phyloP scores from a whole-genome alignment of 2,113 vertebrate species.

The Rhinogobius similis region DNA sequence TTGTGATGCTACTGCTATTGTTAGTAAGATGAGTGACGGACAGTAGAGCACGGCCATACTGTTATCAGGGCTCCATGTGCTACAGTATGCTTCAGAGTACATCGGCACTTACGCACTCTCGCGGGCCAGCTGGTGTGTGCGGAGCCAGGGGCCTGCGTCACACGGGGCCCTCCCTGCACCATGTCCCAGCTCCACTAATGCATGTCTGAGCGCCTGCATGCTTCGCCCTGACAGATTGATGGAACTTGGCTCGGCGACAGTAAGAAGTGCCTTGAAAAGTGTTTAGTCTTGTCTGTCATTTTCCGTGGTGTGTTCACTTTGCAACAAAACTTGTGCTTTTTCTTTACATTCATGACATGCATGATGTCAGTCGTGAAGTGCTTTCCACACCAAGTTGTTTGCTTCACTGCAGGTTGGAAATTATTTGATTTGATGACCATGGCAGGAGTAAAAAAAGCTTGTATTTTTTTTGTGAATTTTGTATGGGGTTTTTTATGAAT shows the following conservation, averaged over 20 bases:
- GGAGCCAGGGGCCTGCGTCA: conserved; percentile 74
- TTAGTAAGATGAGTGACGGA: conserved; percentile 63
- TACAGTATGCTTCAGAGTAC: conserved; percentile 70
- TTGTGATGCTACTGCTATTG: conserved; percentile 25
- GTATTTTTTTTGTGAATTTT: background rate
- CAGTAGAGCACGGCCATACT: conserved; percentile 56
- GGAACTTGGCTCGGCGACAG: conserved; percentile 31
- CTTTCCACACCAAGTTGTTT: background rate
- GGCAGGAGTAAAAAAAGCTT: background rate
- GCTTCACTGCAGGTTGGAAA: background rate
- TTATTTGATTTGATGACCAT: background rate
- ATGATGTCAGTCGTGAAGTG: background rate
- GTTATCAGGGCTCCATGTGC: conserved; percentile 62
- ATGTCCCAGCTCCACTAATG: conserved; percentile 38
- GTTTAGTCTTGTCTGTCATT: background rate
- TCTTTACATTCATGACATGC: conserved; percentile 5
- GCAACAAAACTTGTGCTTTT: conserved; percentile 6
- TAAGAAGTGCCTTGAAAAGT: background rate
- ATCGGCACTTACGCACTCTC: conserved; percentile 69
- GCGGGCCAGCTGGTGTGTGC: conserved; percentile 66
- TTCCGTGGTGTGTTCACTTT: background rate
- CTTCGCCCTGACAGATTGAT: conserved; percentile 53
- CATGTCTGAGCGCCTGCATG: conserved; percentile 32
- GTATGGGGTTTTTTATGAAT: too few relatives aligned
- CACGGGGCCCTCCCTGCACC: conserved; percentile 60